These are phyloP conservation scores for Oncopodura yosiiana DNA, from an alignment of 1,140 invertebrate genomes.

Conservation along the genomic window DNA sequence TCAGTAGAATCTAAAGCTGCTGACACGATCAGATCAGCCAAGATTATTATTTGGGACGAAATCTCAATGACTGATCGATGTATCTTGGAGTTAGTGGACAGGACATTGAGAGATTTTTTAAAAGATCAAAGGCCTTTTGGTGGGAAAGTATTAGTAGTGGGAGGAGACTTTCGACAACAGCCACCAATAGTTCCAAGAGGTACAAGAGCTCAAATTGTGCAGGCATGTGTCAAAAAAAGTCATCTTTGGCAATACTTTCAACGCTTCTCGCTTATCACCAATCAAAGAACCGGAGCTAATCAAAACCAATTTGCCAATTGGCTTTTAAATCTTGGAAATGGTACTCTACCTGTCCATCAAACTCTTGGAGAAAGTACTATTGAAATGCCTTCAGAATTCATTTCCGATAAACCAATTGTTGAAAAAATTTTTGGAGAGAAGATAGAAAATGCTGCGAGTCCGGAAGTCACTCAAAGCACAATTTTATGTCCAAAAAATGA, in stretches of 20 bases:
- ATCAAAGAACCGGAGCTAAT: too few species aligned
- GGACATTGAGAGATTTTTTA: constrained; percentile 31
- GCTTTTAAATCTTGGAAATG: too few species aligned
- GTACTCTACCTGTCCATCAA: too few species aligned
- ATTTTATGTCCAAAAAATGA: constrained; percentile 27
- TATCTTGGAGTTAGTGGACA: constrained; percentile 30
- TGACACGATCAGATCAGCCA: constrained; percentile 15
- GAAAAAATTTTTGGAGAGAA: background rate
- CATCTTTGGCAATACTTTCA: constrained; percentile 28
- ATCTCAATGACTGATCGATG: constrained; percentile 29
- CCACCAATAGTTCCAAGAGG: constrained; percentile 33
- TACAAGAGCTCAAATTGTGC: constrained; percentile 26
- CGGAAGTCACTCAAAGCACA: background rate
- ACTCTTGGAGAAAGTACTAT: background rate
- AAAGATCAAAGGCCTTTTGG: constrained; percentile 32
- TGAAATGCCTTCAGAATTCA: constrained; percentile 1
- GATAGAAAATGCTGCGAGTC: background rate
- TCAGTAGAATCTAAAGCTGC: constrained; percentile 4
- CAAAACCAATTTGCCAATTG: too few species aligned
- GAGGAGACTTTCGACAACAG: constrained; percentile 37
- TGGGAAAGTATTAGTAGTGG: constrained; percentile 35
- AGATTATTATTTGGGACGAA: constrained; percentile 37
- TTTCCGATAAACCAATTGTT: background rate
- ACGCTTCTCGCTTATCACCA: too few species aligned
- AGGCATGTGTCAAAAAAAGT: constrained; percentile 35